These are phyloP conservation scores for Mus pahari DNA, from an alignment of 2,113 vertebrate genomes.

Conservation along the genomic window DNA sequence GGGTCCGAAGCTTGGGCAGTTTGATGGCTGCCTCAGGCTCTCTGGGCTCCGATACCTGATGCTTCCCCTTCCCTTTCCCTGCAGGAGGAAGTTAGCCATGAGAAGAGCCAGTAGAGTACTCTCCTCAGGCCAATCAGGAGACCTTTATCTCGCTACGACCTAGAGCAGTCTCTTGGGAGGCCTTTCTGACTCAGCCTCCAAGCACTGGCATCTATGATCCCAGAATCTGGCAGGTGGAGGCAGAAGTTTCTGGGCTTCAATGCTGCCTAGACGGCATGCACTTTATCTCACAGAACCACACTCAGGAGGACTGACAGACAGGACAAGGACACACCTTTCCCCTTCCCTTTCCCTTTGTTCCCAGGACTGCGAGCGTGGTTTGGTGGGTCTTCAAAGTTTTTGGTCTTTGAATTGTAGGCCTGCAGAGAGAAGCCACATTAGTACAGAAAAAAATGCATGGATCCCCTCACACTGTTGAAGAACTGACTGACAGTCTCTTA, in stretches of 20 bases:
- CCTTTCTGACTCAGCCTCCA: background rate
- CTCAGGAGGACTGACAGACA: background rate
- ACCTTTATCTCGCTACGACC: background rate
- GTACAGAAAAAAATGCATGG: background rate
- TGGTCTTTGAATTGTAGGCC: slow-evolving; percentile 96
- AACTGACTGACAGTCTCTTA: background rate
- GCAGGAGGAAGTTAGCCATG: fast-evolving
- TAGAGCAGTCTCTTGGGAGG: background rate
- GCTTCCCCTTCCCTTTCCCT: slow-evolving; percentile 94
- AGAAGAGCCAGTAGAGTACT: too few relatives aligned
- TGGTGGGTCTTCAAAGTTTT: slow-evolving; percentile 96
- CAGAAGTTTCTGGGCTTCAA: background rate
- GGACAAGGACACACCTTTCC: slow-evolving; percentile 90
- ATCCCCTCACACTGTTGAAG: background rate
- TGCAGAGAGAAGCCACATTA: slow-evolving; percentile 70
- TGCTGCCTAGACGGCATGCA: background rate
- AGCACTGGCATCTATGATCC: background rate
- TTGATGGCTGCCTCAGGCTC: slow-evolving; percentile 84
- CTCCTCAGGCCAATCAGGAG: background rate
- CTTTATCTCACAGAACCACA: too few relatives aligned
- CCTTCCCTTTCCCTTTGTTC: slow-evolving; percentile 96
- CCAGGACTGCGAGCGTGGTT: slow-evolving; percentile 94
- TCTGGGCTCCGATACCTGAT: slow-evolving; percentile 82
- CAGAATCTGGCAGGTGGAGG: background rate
- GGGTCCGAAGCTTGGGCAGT: slow-evolving; percentile 90